phyloP scores from a whole-genome alignment of 1,140 invertebrate species.

The Polyergus mexicanus region DNA sequence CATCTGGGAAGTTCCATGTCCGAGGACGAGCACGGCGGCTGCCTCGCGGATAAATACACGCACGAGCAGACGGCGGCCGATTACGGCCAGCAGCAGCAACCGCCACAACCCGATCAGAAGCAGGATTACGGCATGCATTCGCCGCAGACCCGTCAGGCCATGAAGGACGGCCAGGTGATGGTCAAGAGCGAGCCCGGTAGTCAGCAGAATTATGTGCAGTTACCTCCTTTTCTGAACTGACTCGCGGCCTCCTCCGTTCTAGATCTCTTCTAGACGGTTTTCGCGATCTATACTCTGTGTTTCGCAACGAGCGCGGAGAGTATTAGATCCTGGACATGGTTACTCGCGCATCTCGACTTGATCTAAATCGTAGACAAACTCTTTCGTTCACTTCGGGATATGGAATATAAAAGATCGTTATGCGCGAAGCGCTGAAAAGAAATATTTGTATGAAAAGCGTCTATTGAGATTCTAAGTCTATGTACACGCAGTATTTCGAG shows the following conservation, averaged over 20 bases:
- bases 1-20: slow-evolving; percentile 83
- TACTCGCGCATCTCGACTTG: background rate
- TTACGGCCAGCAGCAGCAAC: slow-evolving; percentile 86
- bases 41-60: slow-evolving; percentile 87
- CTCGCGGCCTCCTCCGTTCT: slow-evolving; percentile 82
- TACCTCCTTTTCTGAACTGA: slow-evolving; percentile 93
- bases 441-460: background rate
- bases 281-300: background rate
- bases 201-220: slow-evolving; percentile 89
- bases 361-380: background rate
- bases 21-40: slow-evolving; percentile 86
- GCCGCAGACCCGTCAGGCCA: slow-evolving; percentile 82
- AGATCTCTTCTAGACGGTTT: slow-evolving; percentile 60
- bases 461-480: background rate
- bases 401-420: background rate
- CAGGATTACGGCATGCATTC: slow-evolving; percentile 87
- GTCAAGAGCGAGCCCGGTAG: slow-evolving; percentile 89
- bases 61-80: slow-evolving; percentile 86
- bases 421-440: background rate
- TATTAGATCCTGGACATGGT: slow-evolving; percentile 16
- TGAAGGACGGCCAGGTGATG: slow-evolving; percentile 86
- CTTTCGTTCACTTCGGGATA: too few relatives aligned
- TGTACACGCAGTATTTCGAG: background rate
- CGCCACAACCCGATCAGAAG: slow-evolving; percentile 85
- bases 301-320: slow-evolving; percentile 8